phyloP scores from a whole-genome alignment of 2,888 invertebrate genomes.

The Entomobrya proxima region DNA sequence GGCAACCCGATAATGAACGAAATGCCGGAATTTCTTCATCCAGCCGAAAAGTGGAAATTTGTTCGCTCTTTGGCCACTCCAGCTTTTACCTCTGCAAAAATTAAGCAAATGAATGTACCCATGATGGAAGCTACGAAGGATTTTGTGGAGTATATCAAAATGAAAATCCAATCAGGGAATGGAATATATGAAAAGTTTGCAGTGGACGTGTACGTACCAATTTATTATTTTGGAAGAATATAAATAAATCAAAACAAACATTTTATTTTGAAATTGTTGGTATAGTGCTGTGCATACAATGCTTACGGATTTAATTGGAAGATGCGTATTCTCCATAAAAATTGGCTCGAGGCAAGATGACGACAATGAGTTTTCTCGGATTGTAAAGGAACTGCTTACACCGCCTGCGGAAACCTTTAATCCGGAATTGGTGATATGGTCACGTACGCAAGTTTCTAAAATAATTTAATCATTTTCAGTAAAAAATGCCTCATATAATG shows the following conservation, averaged over 20 bases:
- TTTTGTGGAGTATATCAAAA: constrained; percentile 10
- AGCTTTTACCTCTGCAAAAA: constrained; percentile 53
- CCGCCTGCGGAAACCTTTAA: not conserved
- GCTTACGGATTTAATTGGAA: constrained; percentile 52
- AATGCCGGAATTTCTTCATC: constrained; percentile 61
- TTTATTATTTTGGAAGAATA: not conserved
- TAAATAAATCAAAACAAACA: not conserved
- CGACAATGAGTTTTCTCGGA: constrained; percentile 41
- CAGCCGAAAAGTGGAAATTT: constrained; percentile 70
- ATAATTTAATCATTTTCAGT: not conserved
- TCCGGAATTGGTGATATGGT: not conserved
- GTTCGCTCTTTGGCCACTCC: constrained; percentile 54
- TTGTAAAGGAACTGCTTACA: not conserved
- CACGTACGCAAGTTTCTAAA: not conserved
- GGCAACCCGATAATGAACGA: constrained; percentile 61
- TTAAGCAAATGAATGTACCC: constrained; percentile 63
- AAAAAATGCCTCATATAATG: too few species aligned
- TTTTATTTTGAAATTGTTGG: not conserved
- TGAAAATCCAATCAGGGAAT: not conserved
- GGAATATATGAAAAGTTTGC: constrained; percentile 50
- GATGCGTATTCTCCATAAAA: constrained; percentile 49
- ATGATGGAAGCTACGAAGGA: constrained; percentile 49
- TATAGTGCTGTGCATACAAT: constrained; percentile 42
- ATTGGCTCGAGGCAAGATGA: constrained; percentile 25
- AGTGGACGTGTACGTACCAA: constrained; percentile 38